Evolutionary conservation across 2,888 invertebrate genomes (phyloP).

Genomic region (Steinernema carpocapsae): DNA sequence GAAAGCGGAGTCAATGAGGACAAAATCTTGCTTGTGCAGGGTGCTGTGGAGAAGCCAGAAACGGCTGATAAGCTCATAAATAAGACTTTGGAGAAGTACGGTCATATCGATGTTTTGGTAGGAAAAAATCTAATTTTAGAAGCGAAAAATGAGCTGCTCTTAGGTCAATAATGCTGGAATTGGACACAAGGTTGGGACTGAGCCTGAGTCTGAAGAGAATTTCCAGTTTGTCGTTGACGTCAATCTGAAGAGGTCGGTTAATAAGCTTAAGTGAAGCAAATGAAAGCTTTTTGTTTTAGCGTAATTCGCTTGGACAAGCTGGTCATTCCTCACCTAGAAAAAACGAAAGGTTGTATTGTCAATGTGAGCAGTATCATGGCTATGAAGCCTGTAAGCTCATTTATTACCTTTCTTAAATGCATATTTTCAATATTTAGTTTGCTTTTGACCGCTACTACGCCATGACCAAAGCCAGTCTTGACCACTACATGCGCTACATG

Average conservation of each 20-base stretch:
- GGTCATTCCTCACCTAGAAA: slow-evolving; percentile 22
- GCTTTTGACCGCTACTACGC: slow-evolving; percentile 7
- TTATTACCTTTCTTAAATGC: too few species aligned
- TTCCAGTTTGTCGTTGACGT: slow-evolving; percentile 22
- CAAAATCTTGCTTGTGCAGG: slow-evolving; percentile 3
- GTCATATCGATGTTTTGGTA: slow-evolving; percentile 38
- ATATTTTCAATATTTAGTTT: too few species aligned
- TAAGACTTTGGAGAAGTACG: slow-evolving; percentile 36
- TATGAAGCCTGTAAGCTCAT: slow-evolving; percentile 22
- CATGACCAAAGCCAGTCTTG: background rate
- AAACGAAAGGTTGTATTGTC: slow-evolving; percentile 35
- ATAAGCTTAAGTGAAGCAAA: background rate
- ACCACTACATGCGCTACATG: slow-evolving; percentile 19
- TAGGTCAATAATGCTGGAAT: slow-evolving; percentile 39
- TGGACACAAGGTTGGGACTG: slow-evolving; percentile 17
- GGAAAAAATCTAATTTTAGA: too few species aligned
- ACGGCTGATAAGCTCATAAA: slow-evolving; percentile 35
- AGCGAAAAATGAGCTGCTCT: too few species aligned
- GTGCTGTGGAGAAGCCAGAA: slow-evolving; percentile 28
- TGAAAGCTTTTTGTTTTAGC: background rate
- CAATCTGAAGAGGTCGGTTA: background rate
- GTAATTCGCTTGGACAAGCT: slow-evolving; percentile 32
- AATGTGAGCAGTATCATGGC: slow-evolving; percentile 35
- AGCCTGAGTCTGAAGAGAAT: slow-evolving; percentile 1
- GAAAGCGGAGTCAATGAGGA: background rate